Percentiles rank a stretch among this genome's conserved stretches.
Evolutionary conservation across 2,113 vertebrate genomes (phyloP).

Genomic region (Maccullochella peelii): DNA sequence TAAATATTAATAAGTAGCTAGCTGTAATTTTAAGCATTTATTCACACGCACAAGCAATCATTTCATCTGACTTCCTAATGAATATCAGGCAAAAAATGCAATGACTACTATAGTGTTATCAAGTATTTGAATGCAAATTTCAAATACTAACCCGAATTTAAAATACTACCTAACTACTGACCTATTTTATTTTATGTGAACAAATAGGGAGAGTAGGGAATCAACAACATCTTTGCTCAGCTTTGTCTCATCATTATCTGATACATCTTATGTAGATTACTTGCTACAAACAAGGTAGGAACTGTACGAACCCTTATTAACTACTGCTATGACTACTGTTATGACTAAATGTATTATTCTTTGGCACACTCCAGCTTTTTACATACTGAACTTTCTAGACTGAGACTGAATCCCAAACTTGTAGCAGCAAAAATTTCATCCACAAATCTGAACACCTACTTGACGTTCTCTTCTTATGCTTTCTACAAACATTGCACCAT

Average conservation of each 20-base stretch:
- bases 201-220: background rate
- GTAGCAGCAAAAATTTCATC: constrained; percentile 7
- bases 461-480: background rate
- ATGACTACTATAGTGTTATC: background rate
- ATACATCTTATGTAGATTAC: background rate
- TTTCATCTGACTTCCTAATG: constrained; percentile 8
- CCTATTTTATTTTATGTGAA: background rate
- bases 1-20: constrained; percentile 19
- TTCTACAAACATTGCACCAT: constrained; percentile 2
- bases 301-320: background rate
- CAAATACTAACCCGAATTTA: background rate
- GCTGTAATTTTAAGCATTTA: background rate
- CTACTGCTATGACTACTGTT: background rate
- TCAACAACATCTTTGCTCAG: background rate
- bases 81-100: background rate
- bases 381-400: background rate
- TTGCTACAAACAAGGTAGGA: background rate
- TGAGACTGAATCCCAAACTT: background rate
- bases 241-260: background rate
- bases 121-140: background rate
- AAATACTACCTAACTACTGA: background rate
- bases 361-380: background rate
- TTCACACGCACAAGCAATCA: background rate
- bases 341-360: background rate
- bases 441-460: background rate